Percentiles rank a stretch among this genome's conserved stretches.
phyloP scores from a whole-genome alignment of 2,888 invertebrate genomes.

The Nebria brevicollis region DNA sequence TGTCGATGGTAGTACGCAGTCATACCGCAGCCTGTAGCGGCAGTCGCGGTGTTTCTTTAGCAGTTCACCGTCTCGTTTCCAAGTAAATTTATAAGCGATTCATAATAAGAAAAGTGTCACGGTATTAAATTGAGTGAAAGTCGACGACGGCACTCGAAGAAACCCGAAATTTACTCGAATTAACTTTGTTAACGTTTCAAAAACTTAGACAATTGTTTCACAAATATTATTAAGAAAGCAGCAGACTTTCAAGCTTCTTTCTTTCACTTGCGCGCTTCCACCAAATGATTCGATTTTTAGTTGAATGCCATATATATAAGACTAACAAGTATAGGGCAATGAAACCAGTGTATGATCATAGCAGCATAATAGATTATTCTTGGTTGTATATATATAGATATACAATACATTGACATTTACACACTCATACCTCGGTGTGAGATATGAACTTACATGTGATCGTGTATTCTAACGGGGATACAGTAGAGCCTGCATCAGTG shows the following conservation, averaged over 20 bases:
- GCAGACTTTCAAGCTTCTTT: not conserved
- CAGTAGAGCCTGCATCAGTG: not conserved
- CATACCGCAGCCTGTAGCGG: slow-evolving; percentile 35
- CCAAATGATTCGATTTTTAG: not conserved
- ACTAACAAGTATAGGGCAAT: not conserved
- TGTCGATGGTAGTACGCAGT: slow-evolving; percentile 3
- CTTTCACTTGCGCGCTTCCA: not conserved
- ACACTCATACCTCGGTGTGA: not conserved
- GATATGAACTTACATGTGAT: not conserved
- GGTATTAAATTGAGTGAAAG: slow-evolving; percentile 61
- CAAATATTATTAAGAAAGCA: not conserved
- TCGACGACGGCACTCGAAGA: slow-evolving; percentile 49
- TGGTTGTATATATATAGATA: not conserved
- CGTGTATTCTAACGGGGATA: slow-evolving; percentile 1
- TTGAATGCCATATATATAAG: not conserved
- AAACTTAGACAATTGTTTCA: not conserved
- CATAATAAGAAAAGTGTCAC: slow-evolving; percentile 61
- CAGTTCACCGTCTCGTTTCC: slow-evolving; percentile 56
- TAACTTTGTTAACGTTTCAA: slow-evolving; percentile 48
- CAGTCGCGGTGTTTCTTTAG: slow-evolving; percentile 54
- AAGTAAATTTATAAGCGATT: slow-evolving; percentile 63
- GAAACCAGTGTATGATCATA: not conserved
- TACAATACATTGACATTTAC: not conserved
- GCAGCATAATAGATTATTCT: not conserved
- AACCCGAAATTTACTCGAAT: slow-evolving; percentile 34